Percentiles rank a stretch among this genome's conserved stretches.
phyloP scores from a whole-genome alignment of 2,113 vertebrate species.

The Scopus umbretta region DNA sequence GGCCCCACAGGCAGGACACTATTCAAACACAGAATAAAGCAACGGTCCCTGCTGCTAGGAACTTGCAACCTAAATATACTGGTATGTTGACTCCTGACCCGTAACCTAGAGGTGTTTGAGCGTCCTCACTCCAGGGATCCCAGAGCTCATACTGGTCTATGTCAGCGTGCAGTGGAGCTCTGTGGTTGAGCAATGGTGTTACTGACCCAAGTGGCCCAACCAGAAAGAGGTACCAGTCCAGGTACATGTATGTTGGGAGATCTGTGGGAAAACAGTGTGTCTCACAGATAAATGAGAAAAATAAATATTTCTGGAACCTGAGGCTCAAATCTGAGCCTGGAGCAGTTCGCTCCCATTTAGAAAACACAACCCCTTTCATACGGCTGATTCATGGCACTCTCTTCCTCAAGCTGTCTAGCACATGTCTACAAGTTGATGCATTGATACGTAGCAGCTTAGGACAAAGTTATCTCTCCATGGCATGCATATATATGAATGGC shows the following conservation, averaged over 20 bases:
- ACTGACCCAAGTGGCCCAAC: conserved; percentile 21
- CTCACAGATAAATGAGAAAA: not conserved
- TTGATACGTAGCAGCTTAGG: not conserved
- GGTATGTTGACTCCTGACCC: not conserved
- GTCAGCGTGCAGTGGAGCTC: not conserved
- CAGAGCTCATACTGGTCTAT: not conserved
- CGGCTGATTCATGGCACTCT: not conserved
- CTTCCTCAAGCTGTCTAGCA: conserved; percentile 9
- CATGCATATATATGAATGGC: not conserved
- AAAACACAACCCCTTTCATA: not conserved
- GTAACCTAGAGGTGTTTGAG: not conserved
- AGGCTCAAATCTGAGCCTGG: not conserved
- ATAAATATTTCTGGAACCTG: not conserved
- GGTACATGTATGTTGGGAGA: not conserved
- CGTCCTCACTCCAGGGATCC: not conserved
- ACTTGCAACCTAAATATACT: not conserved
- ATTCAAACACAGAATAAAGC: conserved; percentile 1
- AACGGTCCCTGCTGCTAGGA: not conserved
- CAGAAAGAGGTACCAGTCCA: not conserved
- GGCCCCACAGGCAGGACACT: not conserved
- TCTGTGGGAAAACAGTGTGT: not conserved
- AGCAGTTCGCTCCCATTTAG: not conserved
- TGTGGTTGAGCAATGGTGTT: not conserved
- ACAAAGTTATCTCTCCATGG: conserved; percentile 6
- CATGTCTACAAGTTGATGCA: conserved; percentile 11